A percentile compares a stretch with the other conserved stretches of the same genome.
Evolutionary conservation across 2,888 invertebrate species (phyloP).

Genomic region (Notocelia uddmanniana): DNA sequence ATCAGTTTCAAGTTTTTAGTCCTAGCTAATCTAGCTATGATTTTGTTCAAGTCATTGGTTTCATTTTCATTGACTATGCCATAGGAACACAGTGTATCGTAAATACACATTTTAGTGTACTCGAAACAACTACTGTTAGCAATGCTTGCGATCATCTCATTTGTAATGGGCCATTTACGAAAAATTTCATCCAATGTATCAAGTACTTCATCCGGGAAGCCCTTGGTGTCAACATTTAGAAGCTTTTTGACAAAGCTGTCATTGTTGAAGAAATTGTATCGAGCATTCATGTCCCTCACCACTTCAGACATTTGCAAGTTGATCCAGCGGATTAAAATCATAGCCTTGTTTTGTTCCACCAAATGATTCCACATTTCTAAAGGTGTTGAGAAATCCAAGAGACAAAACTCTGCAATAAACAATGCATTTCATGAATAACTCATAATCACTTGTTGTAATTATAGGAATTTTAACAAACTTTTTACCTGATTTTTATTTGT

Average conservation of each 20-base stretch:
- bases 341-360: constrained; percentile 85
- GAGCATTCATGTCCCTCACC: constrained; percentile 79
- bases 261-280: constrained; percentile 78
- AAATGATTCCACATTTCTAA: constrained; percentile 87
- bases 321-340: constrained; percentile 87
- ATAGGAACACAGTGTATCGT: constrained; percentile 87
- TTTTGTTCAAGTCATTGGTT: constrained; percentile 79
- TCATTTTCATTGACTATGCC: constrained; percentile 88
- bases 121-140: constrained; percentile 77
- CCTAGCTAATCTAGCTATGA: constrained; percentile 87
- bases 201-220: constrained; percentile 68
- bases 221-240: constrained; percentile 76
- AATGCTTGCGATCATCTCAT: constrained; percentile 86
- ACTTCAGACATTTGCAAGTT: constrained; percentile 83
- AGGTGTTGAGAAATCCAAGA: constrained; percentile 81
- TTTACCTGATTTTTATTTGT: too few species aligned
- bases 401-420: constrained; percentile 75
- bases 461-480: too few species aligned
- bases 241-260: constrained; percentile 76
- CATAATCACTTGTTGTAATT: not conserved
- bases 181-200: constrained; percentile 82
- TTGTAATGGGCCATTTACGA: constrained; percentile 83
- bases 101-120: constrained; percentile 84
- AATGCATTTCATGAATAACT: not conserved
- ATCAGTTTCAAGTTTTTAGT: constrained; percentile 83